Evolutionary conservation across 2,113 vertebrate species (phyloP), one percentile per base, ranked within the genome.

Genomic region (Clarias macrocephalus): DNA sequence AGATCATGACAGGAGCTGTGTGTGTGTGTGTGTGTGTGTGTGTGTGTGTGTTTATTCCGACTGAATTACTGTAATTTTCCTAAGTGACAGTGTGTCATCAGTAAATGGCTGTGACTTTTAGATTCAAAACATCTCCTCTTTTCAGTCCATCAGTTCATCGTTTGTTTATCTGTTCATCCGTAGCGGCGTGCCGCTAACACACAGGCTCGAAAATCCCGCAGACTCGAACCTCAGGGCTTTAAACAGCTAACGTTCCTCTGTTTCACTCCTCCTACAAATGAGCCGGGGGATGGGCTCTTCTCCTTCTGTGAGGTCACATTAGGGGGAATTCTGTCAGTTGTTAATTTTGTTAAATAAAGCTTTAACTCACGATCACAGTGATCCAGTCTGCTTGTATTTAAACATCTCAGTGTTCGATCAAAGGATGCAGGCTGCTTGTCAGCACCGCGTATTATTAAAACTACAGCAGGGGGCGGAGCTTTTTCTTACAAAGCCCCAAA

Each of bases 11-110:
- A 42, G 33, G 63, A 12, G 63, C 12, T 18, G 13, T 33, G 66
- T 33, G 68, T 33, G 70, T n/a, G n/a, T n/a, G n/a, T 42, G 70
- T 72, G 68, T 72, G 68, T 72, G 68, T 72, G 18, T 75, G 21
- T 48, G 72, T 13, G 72, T 52, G 37, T 52, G 37, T 13, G 21
- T 48, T 48, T 42, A 48, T 42, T 48, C 37, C 37, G 25, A 21
- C 23, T 75, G 37, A 70, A 70, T 37, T 70, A 30, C 30, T 33
- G 68, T 70, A 37, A 70, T 37, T 33, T 37, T 9, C 28, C 68
- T 37, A 70, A 37, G 30, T 25, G 72, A 5, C 21, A 13, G 21
- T 23, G 37, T 75, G 72, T 75, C 21, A 25, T 75, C 42, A 75
- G 72, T 52, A 75, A 75, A 52, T 23, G 42, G 72, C 15, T 4